These are phyloP conservation scores for Antrozous pallidus DNA, from an alignment of 2,797 vertebrate species.

Conservation along the genomic window DNA sequence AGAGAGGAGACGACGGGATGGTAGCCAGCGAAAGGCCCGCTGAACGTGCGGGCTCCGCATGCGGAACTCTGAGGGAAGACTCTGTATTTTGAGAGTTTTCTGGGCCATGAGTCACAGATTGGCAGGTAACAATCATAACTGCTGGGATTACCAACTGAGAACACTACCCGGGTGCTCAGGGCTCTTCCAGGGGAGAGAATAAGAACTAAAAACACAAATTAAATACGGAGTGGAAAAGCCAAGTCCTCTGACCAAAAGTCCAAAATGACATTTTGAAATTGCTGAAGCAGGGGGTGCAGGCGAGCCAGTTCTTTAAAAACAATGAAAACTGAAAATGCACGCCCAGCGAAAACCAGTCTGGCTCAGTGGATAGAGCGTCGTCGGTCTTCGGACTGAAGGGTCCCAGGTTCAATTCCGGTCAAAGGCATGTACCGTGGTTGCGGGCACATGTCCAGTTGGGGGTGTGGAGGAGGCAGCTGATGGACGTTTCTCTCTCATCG, in stretches of 20 bases:
- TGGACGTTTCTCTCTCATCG: too few relatives aligned
- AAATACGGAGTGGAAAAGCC: background rate
- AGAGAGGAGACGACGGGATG: background rate
- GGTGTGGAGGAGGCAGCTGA: too few relatives aligned
- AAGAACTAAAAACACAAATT: background rate
- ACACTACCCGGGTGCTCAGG: background rate
- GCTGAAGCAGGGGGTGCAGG: background rate
- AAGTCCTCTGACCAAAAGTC: background rate
- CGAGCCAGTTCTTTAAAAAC: background rate
- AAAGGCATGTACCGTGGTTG: too few relatives aligned
- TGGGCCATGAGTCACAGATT: background rate
- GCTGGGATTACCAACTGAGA: background rate
- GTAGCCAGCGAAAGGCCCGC: background rate
- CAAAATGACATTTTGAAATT: background rate
- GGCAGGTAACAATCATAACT: background rate
- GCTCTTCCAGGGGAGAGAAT: background rate
- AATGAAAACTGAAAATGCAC: background rate
- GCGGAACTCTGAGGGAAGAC: background rate
- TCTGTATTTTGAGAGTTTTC: background rate
- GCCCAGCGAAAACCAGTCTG: too few relatives aligned
- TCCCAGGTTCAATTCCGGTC: too few relatives aligned
- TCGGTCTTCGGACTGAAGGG: too few relatives aligned
- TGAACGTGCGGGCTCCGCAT: background rate
- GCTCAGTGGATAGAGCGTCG: too few relatives aligned
- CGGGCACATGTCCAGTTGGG: too few relatives aligned